These are phyloP conservation scores for Strigamia transsilvanica DNA, from an alignment of 2,888 invertebrate genomes.

Conservation along the genomic window DNA sequence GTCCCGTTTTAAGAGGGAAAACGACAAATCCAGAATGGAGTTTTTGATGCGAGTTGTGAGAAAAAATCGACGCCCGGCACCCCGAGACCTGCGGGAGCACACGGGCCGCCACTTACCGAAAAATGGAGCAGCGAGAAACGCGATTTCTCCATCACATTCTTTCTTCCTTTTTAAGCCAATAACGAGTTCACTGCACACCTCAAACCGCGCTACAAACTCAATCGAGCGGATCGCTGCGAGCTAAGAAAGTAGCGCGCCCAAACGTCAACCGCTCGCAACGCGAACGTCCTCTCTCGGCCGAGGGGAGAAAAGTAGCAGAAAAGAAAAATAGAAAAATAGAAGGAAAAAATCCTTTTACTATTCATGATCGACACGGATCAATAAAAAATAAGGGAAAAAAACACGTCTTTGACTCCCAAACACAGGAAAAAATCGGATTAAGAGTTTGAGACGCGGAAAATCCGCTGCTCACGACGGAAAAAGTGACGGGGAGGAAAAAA, in stretches of 20 bases:
- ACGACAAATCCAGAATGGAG: background rate
- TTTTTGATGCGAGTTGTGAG: too few relatives aligned
- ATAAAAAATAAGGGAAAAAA: background rate
- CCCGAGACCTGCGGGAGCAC: background rate
- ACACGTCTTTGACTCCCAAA: background rate
- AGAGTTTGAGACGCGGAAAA: constrained; percentile 5
- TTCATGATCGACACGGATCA: constrained; percentile 34
- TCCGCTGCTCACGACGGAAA: background rate
- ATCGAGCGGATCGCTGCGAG: constrained; percentile 37
- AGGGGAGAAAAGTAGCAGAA: background rate
- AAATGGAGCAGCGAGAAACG: background rate
- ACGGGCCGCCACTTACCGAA: constrained; percentile 1
- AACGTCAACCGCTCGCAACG: background rate
- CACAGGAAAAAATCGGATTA: constrained; percentile 22
- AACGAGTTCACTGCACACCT: constrained; percentile 39
- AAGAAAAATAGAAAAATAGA: background rate
- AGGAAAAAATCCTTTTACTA: background rate
- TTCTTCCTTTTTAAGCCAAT: background rate
- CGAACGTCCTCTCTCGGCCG: background rate
- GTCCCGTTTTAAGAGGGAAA: background rate
- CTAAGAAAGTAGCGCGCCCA: constrained; percentile 40
- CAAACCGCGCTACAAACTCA: constrained; percentile 25
- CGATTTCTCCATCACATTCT: constrained; percentile 27
- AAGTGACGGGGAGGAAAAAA: background rate
- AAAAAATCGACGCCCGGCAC: too few relatives aligned